These are phyloP conservation scores for Drosophila atripex DNA, from an alignment of 2,888 invertebrate species.

Conservation along the genomic window DNA sequence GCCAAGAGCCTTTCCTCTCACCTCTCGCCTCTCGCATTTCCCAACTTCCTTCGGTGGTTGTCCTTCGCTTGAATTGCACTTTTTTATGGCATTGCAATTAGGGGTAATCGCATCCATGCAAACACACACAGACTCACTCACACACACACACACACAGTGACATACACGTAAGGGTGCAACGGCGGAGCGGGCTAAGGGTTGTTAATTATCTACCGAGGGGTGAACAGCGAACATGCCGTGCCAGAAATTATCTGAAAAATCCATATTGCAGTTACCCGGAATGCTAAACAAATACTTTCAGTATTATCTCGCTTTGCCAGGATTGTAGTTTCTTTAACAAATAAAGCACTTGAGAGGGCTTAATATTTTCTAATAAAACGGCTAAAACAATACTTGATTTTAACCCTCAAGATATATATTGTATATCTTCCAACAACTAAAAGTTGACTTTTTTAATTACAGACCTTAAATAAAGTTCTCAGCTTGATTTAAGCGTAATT, in stretches of 20 bases:
- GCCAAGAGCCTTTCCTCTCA: constrained; percentile 48
- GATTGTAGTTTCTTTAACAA: background rate
- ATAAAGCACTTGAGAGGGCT: background rate
- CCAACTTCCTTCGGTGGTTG: constrained; percentile 56
- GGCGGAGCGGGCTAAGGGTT: constrained; percentile 49
- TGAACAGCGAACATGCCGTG: constrained; percentile 34
- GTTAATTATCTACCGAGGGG: constrained; percentile 62
- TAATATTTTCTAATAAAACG: background rate
- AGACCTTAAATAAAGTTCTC: background rate
- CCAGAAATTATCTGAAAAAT: constrained; percentile 32
- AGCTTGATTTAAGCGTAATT: background rate
- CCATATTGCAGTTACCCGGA: constrained; percentile 32
- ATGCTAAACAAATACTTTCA: constrained; percentile 23
- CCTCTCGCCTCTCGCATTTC: constrained; percentile 25
- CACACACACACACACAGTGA: constrained; percentile 12
- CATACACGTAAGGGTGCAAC: constrained; percentile 50
- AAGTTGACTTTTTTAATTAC: background rate
- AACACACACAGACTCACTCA: constrained; percentile 27
- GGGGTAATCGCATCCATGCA: constrained; percentile 69
- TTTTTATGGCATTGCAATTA: constrained; percentile 81
- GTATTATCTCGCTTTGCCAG: background rate
- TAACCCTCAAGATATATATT: too few relatives aligned
- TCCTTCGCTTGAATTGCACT: constrained; percentile 80
- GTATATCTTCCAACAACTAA: background rate
- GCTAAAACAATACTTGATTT: too few relatives aligned